Evolutionary conservation across 2,888 invertebrate genomes (phyloP), one percentile per base, ranked within the genome.

Genomic region (Ceramica pisi): DNA sequence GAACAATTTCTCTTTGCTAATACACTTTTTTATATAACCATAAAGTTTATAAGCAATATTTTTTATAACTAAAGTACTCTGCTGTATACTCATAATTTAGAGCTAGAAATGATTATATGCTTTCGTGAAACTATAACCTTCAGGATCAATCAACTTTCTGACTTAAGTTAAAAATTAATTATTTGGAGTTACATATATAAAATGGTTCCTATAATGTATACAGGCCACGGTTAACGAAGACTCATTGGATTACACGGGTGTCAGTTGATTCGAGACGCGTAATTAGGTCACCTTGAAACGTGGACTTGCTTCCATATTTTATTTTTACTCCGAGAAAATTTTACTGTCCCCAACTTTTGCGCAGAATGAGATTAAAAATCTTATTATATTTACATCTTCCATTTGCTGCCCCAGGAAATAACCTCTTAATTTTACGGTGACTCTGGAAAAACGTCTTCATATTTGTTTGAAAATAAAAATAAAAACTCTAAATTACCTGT

Each of bases 1-100:
- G 86, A 90, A 90, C 90, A 85, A 87, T 86, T 83, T 85, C 86
- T 87, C 84, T 85, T 78, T 71, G 72, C 79, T 81, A 77, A 82
- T 75, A 77, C 66, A 80, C 74, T 80, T 81, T 81, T 78, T 80
- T 78, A 71, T 78, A 63, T 51, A 53, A 71, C 64, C 61, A 61
- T 68, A 70, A 70, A 67, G 56, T 74, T 77, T 71, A 71, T 61
- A 76, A 78, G 62, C 71, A 75, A 71, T 85, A 72, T 70, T 69
- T 81, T 75, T 67, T 80, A 69, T 55, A 76, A 50, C 74, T 59
- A 10, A 35, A 48, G 51, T 67, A 67, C 53, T 53, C 5, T 38
- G 56, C 14, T 23, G 53, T 76, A 75, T 55, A 75, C 68, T 56
- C 46, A 71, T 62, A 61, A 57, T 81, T 79, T 61, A 67, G 57